A percentile compares a stretch with the other conserved stretches of the same genome.
Conservation (phyloP, 2,113 vertebrate species). For the Leptobrachium leishanense region DNA sequence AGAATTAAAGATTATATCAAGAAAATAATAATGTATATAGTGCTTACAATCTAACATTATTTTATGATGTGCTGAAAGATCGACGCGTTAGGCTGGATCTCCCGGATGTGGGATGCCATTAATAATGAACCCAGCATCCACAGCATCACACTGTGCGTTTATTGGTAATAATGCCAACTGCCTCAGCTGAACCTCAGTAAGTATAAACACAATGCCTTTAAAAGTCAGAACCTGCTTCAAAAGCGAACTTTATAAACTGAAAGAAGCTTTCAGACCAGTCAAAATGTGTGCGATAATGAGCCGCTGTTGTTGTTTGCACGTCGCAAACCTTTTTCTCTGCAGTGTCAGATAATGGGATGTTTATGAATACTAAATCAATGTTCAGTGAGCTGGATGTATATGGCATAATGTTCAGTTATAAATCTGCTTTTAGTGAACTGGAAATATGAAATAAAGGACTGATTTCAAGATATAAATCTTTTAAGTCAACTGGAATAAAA, state of each 20-base stretch:
- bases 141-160: too few species aligned
- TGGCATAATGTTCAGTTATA: constrained; percentile 75
- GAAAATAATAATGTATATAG: too few species aligned
- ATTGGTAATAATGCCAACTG: too few species aligned
- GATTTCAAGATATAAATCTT: constrained; percentile 72
- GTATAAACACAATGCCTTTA: too few species aligned
- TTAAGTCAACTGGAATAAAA: constrained; percentile 64
- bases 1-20: too few species aligned
- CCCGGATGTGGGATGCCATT: too few species aligned
- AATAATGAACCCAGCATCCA: too few species aligned
- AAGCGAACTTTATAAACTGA: background rate
- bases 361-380: constrained; percentile 80
- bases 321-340: constrained; percentile 69
- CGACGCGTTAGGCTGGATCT: too few species aligned
- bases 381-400: constrained; percentile 74
- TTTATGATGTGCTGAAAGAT: too few species aligned
- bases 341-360: constrained; percentile 75
- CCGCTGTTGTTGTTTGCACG: constrained; percentile 61
- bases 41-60: too few species aligned
- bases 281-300: constrained; percentile 65
- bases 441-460: constrained; percentile 72
- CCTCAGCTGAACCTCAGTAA: too few species aligned
- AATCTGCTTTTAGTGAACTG: constrained; percentile 77
- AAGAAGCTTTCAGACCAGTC: constrained; percentile 53
- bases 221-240: background rate